Base-by-base conservation (phyloP, 2,113 vertebrate species). In the Oreochromis niloticus region DNA sequence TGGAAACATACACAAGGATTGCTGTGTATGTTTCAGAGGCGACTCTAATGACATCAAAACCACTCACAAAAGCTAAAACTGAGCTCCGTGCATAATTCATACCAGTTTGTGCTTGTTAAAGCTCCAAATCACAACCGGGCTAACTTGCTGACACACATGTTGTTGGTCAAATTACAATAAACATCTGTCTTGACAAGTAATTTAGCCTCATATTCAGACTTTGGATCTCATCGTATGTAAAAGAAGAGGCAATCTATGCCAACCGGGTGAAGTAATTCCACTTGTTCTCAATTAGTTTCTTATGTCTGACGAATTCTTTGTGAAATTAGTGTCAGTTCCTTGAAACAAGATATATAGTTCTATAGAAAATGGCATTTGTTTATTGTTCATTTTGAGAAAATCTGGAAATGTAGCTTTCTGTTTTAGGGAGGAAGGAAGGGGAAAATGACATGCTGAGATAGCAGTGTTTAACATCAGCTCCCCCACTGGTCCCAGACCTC, bases 41-140 rank as follows among this genome's bases (percentile, higher is more conserved):
- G 81, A 90, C 61, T 88, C 61, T 93, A 91, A 91, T 87, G 85
- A 92, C 91, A 92, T 93, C 80, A 90, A 78, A 89, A 91, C 85
- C 89, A 85, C 87, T 89, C 61, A 80, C 85, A 91, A 89, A 80
- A 84, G 54, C 78, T 80, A 50, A 90, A 91, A 73, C 82, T 39
- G 9, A 85, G 89, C 66, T 71, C 43, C 16, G 27, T 68, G 79
- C 68, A 81, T 89, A 90, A 94, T 93, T 89, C 87, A 81, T 85
- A 85, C 68, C 83, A 82, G 90, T 87, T 91, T 66, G 14, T 9
- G 66, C 79, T 86, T 43, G 46, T 73, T 57, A 87, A 82, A 85
- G 13, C 57, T 16, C 8, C 4, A n/a, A 50, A 86, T 88, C 83
- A 83, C 82, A 81, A 59, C 87, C 82, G 85, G 81, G 71, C 57